Base-by-base conservation (phyloP, 2,113 vertebrate species). In the Etheostoma cragini region DNA sequence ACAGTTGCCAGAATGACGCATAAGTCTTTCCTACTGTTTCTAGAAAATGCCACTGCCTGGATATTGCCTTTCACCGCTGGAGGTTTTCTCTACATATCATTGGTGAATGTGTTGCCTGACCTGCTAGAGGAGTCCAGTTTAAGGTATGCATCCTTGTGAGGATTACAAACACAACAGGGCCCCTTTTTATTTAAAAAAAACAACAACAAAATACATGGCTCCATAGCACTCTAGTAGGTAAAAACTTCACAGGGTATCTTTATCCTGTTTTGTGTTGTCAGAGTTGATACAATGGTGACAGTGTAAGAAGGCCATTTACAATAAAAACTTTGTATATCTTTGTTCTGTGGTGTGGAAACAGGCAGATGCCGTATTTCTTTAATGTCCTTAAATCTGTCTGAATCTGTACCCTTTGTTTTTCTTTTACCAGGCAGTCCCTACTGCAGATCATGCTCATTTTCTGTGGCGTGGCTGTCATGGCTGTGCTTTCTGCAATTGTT, bases 81-180 rank as follows among this genome's bases (percentile, higher is more conserved):
- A 45, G 96, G 98, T 38, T 99, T 99, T 80, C 96, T 99, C 58
- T 98, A 99, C 87, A 99, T 99, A 2, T 98, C 98, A 63, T 93
- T 99, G 95, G 97, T 99, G 83, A 98, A 96, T 8, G 97, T 99
- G 73, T 95, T 99, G 80, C 98, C 98, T 8, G 98, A 99, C 92
- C 96, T 99, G 72, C 80, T 99, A 3, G 94, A 98, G 74, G 98
- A 99, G 91, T 96, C 96, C 61, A 96, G 96, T 88, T 94, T 95
- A 0, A 97, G 97, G 98, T 99, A 92, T 13, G 17, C 12, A 45
- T 65, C 38, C 19, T 47, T 50, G n/a, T 22, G 19, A 35, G 52
- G 22, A 21, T 54, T 45, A 21, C 49, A 64, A 64, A 75, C 33
- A 24, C 50, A 75, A 54, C 2, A 2, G 4, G 3, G 33, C 21